A percentile compares a stretch with the other conserved stretches of the same genome.
phyloP scores from a whole-genome alignment of 2,888 invertebrate species.

The Eledone cirrhosa region DNA sequence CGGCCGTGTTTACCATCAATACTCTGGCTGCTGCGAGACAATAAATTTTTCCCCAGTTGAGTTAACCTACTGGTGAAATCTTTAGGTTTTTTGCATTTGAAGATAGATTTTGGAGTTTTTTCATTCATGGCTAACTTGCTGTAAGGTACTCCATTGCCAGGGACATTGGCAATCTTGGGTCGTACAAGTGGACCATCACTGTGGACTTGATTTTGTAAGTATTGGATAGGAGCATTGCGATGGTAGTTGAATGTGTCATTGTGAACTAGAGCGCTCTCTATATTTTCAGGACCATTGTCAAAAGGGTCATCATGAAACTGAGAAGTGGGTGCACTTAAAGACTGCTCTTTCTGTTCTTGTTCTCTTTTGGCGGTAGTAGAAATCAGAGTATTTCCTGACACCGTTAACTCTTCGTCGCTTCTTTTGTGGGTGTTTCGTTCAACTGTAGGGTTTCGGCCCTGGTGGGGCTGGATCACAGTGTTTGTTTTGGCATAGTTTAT shows the following conservation, averaged over 20 bases:
- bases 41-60: slow-evolving; percentile 37
- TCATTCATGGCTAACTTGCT: slow-evolving; percentile 25
- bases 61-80: slow-evolving; percentile 47
- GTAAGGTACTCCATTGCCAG: slow-evolving; percentile 49
- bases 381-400: slow-evolving; percentile 66
- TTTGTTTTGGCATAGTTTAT: slow-evolving; percentile 50
- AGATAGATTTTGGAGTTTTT: slow-evolving; percentile 31
- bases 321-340: neutral
- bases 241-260: slow-evolving; percentile 66
- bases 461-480: slow-evolving; percentile 77
- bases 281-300: slow-evolving; percentile 59
- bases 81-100: slow-evolving; percentile 47
- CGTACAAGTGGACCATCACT: slow-evolving; percentile 43
- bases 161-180: slow-evolving; percentile 66
- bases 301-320: slow-evolving; percentile 47
- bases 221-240: slow-evolving; percentile 72
- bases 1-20: slow-evolving; percentile 14
- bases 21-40: slow-evolving; percentile 4
- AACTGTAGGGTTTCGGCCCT: slow-evolving; percentile 84
- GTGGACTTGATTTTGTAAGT: slow-evolving; percentile 70
- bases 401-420: slow-evolving; percentile 69
- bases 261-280: slow-evolving; percentile 67
- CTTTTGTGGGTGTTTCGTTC: slow-evolving; percentile 77
- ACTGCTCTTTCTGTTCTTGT: slow-evolving; percentile 5
- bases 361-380: slow-evolving; percentile 38